Base-by-base conservation (phyloP, 1,140 invertebrate genomes). In the Plutomurus gul region DNA sequence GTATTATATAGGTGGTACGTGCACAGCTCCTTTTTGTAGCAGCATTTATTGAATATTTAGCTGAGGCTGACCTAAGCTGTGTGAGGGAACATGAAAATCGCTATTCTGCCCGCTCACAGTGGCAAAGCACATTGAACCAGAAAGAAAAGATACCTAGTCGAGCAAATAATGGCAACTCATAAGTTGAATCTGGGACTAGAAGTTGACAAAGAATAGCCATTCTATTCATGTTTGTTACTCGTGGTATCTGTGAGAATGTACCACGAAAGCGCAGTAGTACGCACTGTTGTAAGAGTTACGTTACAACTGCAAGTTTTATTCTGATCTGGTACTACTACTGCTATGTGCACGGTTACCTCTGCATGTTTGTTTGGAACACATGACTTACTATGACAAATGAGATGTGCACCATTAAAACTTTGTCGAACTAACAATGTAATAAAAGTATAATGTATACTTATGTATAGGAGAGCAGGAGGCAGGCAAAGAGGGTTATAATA, bases 311-410 rank as follows among this genome's bases (percentile, higher is more conserved):
- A 20, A 51, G 47, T 22, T 20, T 47, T 47, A 18, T 47, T 6
- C n/a, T 18, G 43, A 47, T 47, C n/a, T 47, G 20, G 43, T 47
- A 18, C n/a, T 27, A 25, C 20, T 16, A 56, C 30, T 11, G 51
- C 13, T 7, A 1, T 56, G 49, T 25, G 16, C 4, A 56, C 18
- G n/a, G 33, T 16, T 13, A 60, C 11, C 5, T n/a, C n/a, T n/a
- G n/a, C n/a, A n/a, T n/a, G n/a, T n/a, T n/a, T n/a, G n/a, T n/a
- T n/a, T n/a, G n/a, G n/a, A n/a, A n/a, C 16, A 27, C 30, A 36
- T 36, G 30, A 65, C 56, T 65, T 65, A 33, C 56, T 33, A 18
- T 65, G 56, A 65, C 56, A 65, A 65, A 65, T 65, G 56, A 65
- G 56, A 65, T 65, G 56, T 65, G 30, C 10, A 65, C 56, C 30